Percentiles rank a stretch among this genome's conserved stretches.
phyloP scores from a whole-genome alignment of 2,113 vertebrate species.

The Hyperopisus bebe region DNA sequence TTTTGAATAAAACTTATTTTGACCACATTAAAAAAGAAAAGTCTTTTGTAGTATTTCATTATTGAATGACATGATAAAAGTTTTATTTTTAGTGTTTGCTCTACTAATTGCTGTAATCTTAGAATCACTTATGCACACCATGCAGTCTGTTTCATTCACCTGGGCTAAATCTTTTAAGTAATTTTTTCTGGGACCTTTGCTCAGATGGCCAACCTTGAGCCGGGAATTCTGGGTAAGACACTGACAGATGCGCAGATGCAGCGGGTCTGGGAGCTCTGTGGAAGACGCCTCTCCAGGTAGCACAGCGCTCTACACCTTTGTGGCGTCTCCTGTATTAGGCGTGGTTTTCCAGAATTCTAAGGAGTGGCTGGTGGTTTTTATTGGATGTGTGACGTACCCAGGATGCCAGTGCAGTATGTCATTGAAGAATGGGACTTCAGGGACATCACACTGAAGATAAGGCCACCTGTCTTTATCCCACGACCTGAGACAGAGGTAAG shows the following conservation, averaged over 20 bases:
- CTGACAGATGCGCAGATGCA: conserved; percentile 61
- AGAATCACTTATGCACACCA: neutral
- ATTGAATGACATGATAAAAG: neutral
- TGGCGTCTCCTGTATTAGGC: neutral
- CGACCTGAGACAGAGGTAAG: conserved; percentile 93
- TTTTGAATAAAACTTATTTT: neutral
- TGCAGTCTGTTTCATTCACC: neutral
- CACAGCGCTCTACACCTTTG: neutral
- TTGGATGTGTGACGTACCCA: conserved; percentile 38
- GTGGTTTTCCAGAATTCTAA: neutral
- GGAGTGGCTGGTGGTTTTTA: neutral
- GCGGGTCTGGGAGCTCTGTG: conserved; percentile 70
- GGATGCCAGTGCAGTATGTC: conserved; percentile 92
- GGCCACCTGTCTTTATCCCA: conserved; percentile 90
- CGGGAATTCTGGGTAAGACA: conserved; percentile 39
- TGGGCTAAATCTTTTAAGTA: neutral
- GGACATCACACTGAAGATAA: conserved; percentile 83
- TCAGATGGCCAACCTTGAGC: conserved; percentile 72
- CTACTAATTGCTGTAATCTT: neutral
- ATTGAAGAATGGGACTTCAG: conserved; percentile 95
- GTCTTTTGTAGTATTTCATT: neutral
- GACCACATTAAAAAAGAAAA: neutral
- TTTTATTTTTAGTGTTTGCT: neutral
- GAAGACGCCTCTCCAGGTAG: conserved; percentile 71
- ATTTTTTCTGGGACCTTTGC: neutral